Percentiles rank a stretch among this genome's conserved stretches.
Conservation (phyloP, 2,797 vertebrate genomes). For the Phoebastria nigripes region DNA sequence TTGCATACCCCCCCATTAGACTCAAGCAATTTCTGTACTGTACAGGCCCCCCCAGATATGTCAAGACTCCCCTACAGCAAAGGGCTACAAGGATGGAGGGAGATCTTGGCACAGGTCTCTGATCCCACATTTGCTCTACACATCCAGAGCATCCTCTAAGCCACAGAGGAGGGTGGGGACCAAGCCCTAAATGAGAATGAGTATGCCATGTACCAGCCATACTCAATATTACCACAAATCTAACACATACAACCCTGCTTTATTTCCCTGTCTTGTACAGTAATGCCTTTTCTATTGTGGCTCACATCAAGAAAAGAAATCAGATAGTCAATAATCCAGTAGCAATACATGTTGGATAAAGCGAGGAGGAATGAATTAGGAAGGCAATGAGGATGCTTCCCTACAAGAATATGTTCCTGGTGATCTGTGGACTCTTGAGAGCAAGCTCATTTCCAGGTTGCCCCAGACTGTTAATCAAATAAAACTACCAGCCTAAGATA, state of each 20-base stretch:
- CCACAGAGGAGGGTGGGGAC: not conserved
- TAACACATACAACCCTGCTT: not conserved
- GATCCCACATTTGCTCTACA: not conserved
- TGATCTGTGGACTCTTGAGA: not conserved
- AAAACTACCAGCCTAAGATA: not conserved
- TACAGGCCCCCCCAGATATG: fast-evolving
- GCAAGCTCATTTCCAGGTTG: not conserved
- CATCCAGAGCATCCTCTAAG: not conserved
- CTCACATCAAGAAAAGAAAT: not conserved
- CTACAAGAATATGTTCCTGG: not conserved
- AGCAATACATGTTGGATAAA: not conserved
- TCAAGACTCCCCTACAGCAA: not conserved
- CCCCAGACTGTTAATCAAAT: not conserved
- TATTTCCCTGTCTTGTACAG: not conserved
- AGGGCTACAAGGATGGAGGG: not conserved
- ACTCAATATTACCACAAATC: not conserved
- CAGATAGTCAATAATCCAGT: constrained; percentile 6
- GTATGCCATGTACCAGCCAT: not conserved
- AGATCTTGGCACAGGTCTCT: not conserved
- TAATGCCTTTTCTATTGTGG: not conserved
- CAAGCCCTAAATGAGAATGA: not conserved
- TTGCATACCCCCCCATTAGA: not conserved
- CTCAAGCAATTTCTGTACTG: not conserved
- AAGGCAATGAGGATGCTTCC: not conserved
- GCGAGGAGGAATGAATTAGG: not conserved